These are phyloP conservation scores for Amphiduros pacificus DNA, from an alignment of 2,888 invertebrate species.

Conservation along the genomic window DNA sequence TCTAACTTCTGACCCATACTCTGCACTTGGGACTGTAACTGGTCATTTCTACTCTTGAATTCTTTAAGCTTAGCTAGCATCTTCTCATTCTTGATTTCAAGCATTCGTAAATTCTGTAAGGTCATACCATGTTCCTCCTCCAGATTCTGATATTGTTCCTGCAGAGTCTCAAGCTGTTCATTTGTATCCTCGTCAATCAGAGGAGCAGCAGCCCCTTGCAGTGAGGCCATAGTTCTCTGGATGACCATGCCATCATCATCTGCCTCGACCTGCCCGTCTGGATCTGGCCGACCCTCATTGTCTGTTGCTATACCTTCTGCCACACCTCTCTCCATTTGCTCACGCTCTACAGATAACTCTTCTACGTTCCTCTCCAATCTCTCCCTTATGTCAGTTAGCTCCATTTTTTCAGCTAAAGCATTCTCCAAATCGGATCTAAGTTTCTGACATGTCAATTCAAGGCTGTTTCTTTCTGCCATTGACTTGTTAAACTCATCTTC, in stretches of 20 bases:
- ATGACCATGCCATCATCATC: conserved; percentile 1
- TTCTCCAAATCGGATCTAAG: conserved; percentile 3
- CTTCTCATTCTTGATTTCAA: conserved; percentile 71
- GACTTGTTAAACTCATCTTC: background rate
- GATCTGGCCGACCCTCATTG: background rate
- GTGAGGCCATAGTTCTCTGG: background rate
- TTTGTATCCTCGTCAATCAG: conserved; percentile 3
- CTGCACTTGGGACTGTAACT: conserved; percentile 37
- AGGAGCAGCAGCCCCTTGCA: background rate
- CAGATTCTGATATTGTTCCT: background rate
- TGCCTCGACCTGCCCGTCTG: conserved; percentile 1
- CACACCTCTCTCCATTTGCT: conserved; percentile 21
- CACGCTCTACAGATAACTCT: conserved; percentile 17
- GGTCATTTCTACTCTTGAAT: conserved; percentile 67
- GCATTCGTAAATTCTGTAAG: conserved; percentile 35
- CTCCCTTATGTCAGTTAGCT: conserved; percentile 30
- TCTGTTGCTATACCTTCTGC: conserved; percentile 9
- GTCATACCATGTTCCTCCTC: conserved; percentile 1
- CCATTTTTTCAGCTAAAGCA: conserved; percentile 36
- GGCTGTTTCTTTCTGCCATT: conserved; percentile 7
- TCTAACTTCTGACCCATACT: conserved; percentile 2
- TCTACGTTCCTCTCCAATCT: conserved; percentile 26
- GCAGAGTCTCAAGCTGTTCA: background rate
- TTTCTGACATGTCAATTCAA: background rate
- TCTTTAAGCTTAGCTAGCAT: conserved; percentile 83